These are phyloP conservation scores for Synanthedon vespiformis DNA, from an alignment of 2,888 invertebrate species.

Conservation along the genomic window DNA sequence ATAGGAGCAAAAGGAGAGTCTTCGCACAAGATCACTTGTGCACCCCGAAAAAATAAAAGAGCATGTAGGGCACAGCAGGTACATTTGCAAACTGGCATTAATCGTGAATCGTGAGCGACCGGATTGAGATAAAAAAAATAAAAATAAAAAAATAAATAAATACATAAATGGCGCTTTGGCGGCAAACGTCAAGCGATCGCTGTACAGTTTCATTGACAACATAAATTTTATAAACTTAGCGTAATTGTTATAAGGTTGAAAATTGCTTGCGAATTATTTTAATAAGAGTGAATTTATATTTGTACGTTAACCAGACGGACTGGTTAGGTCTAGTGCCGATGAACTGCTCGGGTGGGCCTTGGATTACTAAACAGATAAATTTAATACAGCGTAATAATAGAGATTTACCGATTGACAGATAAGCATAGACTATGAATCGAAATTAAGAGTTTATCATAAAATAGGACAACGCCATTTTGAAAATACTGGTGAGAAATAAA, in stretches of 20 bases:
- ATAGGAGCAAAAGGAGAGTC: too few species aligned
- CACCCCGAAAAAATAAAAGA: constrained; percentile 28
- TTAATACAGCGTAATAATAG: constrained; percentile 59
- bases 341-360: constrained; percentile 64
- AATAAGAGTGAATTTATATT: constrained; percentile 48
- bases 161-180: constrained; percentile 51
- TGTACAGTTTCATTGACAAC: constrained; percentile 20
- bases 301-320: constrained; percentile 55
- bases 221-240: constrained; percentile 22
- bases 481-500: too few species aligned
- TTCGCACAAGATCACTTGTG: constrained; percentile 10
- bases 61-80: constrained; percentile 18
- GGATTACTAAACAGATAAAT: constrained; percentile 58
- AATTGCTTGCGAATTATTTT: constrained; percentile 34
- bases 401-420: constrained; percentile 4
- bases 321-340: constrained; percentile 58
- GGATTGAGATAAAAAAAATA: constrained; percentile 33
- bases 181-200: constrained; percentile 29
- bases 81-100: constrained; percentile 33
- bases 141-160: constrained; percentile 25
- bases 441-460: neutral
- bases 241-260: constrained; percentile 27
- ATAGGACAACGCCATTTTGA: neutral
- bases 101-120: constrained; percentile 38
- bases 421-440: neutral